Percentiles rank a stretch among this genome's conserved stretches.
phyloP scores from a whole-genome alignment of 2,113 vertebrate species.

The Elephas maximus region DNA sequence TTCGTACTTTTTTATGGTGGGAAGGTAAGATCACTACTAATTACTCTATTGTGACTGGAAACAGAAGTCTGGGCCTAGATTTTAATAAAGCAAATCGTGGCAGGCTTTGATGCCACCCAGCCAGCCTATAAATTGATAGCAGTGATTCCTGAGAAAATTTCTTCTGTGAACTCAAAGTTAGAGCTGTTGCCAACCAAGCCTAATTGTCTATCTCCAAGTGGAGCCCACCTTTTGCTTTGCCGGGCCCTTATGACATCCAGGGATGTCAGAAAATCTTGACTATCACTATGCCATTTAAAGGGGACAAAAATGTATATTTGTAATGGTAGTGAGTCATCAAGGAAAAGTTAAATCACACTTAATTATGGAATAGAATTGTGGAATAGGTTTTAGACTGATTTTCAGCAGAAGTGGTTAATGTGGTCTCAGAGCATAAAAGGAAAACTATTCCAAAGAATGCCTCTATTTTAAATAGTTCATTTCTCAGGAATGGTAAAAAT shows the following conservation, averaged over 20 bases:
- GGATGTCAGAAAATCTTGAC: constrained; percentile 49
- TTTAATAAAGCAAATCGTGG: constrained; percentile 46
- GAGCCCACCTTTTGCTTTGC: neutral
- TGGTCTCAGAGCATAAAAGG: neutral
- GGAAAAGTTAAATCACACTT: constrained; percentile 4
- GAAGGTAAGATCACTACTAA: neutral
- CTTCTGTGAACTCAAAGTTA: neutral
- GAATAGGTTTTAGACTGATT: neutral
- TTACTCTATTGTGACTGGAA: neutral
- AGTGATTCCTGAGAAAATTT: constrained; percentile 14
- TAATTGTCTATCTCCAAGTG: neutral
- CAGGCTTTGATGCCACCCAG: neutral
- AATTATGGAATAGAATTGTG: constrained; percentile 50
- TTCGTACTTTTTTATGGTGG: neutral
- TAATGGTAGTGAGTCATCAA: constrained; percentile 19
- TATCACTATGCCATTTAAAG: constrained; percentile 43
- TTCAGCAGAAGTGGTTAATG: constrained; percentile 55
- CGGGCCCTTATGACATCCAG: neutral
- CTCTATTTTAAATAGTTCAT: constrained; percentile 11
- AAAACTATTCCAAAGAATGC: constrained; percentile 22
- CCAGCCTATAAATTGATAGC: neutral
- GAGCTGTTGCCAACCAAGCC: neutral
- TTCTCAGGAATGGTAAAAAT: neutral
- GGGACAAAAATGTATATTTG: neutral
- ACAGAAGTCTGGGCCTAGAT: constrained; percentile 1